Conservation (phyloP, 2,113 vertebrate species). For the Parotia lawesii region DNA sequence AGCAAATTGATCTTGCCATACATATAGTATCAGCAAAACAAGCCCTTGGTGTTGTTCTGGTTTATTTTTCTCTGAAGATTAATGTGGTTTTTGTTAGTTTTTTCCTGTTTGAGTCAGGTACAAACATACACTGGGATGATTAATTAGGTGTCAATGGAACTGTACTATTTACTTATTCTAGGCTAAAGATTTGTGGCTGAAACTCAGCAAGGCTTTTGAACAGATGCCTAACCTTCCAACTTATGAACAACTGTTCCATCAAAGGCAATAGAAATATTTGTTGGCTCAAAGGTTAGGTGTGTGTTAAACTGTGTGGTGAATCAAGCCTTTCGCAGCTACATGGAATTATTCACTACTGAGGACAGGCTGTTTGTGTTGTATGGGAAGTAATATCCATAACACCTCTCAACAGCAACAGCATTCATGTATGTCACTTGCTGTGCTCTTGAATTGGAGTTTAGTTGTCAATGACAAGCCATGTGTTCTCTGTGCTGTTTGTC, state of each 20-base stretch:
- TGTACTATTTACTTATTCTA: background rate
- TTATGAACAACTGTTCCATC: background rate
- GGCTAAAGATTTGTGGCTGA: background rate
- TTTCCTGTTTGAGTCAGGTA: background rate
- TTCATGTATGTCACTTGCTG: background rate
- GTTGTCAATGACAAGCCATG: background rate
- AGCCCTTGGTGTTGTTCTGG: background rate
- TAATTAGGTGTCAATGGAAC: background rate
- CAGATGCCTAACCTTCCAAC: background rate
- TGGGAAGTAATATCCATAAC: background rate
- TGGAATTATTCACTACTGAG: background rate
- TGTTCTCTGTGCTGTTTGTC: background rate
- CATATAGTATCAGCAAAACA: background rate
- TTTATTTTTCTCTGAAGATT: background rate
- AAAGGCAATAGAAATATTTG: background rate
- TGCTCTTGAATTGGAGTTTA: background rate
- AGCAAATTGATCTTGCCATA: background rate
- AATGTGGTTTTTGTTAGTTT: background rate
- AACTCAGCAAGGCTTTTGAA: background rate
- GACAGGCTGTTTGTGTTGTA: background rate
- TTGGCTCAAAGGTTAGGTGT: background rate
- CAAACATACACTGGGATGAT: background rate
- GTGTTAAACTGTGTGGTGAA: background rate
- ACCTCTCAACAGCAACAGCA: background rate
- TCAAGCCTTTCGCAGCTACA: background rate